These are phyloP conservation scores for Papilio dardanus DNA, from an alignment of 1,140 invertebrate species.

Conservation along the genomic window DNA sequence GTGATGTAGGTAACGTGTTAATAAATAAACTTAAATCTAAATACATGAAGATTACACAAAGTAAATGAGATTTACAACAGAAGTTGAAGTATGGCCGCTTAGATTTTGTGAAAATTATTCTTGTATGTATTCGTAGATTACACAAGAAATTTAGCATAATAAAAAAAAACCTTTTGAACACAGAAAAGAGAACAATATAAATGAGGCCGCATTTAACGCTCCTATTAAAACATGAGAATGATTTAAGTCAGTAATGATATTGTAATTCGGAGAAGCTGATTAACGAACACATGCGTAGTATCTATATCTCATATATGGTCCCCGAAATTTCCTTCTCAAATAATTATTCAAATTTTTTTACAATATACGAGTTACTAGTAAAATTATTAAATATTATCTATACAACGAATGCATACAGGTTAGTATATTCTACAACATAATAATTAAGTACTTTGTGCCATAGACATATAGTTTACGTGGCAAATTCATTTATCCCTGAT, in stretches of 20 bases:
- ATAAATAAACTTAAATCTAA: slow-evolving; percentile 26
- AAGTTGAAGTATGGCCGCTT: slow-evolving; percentile 7
- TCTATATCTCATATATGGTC: background rate
- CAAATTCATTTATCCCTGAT: background rate
- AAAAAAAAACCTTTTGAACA: background rate
- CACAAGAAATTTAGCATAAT: background rate
- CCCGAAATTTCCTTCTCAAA: background rate
- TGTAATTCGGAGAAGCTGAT: background rate
- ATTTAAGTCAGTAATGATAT: background rate
- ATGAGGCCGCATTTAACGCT: too few relatives aligned
- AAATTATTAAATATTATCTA: background rate
- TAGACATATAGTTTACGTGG: background rate
- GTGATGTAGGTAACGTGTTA: background rate
- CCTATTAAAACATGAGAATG: too few relatives aligned
- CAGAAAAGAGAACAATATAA: too few relatives aligned
- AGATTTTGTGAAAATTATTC: background rate
- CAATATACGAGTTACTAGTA: background rate
- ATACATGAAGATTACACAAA: background rate
- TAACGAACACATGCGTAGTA: background rate
- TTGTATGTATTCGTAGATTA: background rate
- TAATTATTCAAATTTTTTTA: background rate
- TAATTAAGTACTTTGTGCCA: slow-evolving; percentile 17
- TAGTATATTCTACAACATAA: background rate
- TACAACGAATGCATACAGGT: background rate
- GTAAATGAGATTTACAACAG: slow-evolving; percentile 21